A percentile compares a stretch with the other conserved stretches of the same genome.
Evolutionary conservation across 2,113 vertebrate genomes (phyloP).

Genomic region (Ciconia boyciana): DNA sequence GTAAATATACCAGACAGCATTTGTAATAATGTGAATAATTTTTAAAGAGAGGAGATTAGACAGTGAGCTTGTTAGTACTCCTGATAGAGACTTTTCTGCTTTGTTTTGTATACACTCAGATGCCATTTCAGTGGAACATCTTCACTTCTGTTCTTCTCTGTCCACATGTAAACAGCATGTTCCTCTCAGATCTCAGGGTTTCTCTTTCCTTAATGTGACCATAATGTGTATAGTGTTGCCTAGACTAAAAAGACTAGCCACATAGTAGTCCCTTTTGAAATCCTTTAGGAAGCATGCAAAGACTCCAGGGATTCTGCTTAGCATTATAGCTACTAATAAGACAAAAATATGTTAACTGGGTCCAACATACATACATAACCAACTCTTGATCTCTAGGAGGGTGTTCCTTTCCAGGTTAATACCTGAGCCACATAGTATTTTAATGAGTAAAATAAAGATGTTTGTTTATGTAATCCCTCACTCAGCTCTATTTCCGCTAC

Average conservation of each 20-base stretch:
- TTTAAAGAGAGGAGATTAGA: not conserved
- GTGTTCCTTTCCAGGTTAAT: not conserved
- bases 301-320: not conserved
- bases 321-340: not conserved
- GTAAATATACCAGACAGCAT: not conserved
- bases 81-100: not conserved
- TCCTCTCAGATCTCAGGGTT: not conserved
- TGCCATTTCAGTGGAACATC: not conserved
- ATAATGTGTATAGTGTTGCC: accelerated
- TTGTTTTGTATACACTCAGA: not conserved
- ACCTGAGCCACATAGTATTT: no score
- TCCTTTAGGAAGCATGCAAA: not conserved
- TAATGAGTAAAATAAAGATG: not conserved
- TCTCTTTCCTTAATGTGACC: not conserved
- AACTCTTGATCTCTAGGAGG: not conserved
- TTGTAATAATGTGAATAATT: not conserved
- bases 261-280: not conserved
- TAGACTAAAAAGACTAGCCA: not conserved
- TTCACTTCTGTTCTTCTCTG: not conserved
- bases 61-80: not conserved
- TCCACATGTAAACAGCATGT: not conserved
- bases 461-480: not conserved
- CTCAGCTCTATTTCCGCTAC: not conserved
- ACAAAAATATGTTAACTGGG: not conserved
- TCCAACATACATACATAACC: not conserved